Evolutionary conservation across 1,140 invertebrate species (phyloP), one percentile per base, ranked within the genome.

Genomic region (Nephila pilipes): DNA sequence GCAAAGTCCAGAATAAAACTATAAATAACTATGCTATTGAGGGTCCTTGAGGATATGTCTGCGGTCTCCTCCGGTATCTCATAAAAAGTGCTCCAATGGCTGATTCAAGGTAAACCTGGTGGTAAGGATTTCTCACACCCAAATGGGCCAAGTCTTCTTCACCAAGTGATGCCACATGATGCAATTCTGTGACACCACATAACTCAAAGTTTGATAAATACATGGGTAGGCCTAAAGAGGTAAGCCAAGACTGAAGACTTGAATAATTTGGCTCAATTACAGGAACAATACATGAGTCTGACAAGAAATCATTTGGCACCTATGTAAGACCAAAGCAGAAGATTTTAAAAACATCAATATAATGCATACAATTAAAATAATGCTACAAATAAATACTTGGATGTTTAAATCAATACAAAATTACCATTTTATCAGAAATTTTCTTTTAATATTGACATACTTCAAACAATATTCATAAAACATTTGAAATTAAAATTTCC

Each of bases 201-300:
- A 69, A 81, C 20, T n/a, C 32, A 55, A 93, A 93, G 32, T 93
- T 81, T 29, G 65, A 22, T 38, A 81, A 94, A 94, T 96, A 96
- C 95, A 96, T 96, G 6, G 96, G 95, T 75, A 96, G 94, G 32
- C 96, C 96, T 57, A 96, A 94, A 46, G 95, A 95, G 14, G 94
- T 95, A 14, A 96, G 94, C 94, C 96, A 96, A 58, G 95, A 95
- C 18, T 94, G 93, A 18, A 96, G 93, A 38, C 36, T 90, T 12
- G 94, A 94, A 57, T 95, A 95, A 94, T 96, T 95, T n/a, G 95
- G 94, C 94, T 94, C 95, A 94, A 94, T 95, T 32, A 94, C 93
- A 94, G 95, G 85, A 93, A 94, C 81, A 93, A 93, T 65, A 93
- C 95, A 95, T 2, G 95, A 94, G 63, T 96, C 95, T n/a, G 95